A percentile compares a stretch with the other conserved stretches of the same genome.
These are phyloP conservation scores for Drosophila pandora DNA, from an alignment of 1,140 invertebrate species.

Conservation along the genomic window DNA sequence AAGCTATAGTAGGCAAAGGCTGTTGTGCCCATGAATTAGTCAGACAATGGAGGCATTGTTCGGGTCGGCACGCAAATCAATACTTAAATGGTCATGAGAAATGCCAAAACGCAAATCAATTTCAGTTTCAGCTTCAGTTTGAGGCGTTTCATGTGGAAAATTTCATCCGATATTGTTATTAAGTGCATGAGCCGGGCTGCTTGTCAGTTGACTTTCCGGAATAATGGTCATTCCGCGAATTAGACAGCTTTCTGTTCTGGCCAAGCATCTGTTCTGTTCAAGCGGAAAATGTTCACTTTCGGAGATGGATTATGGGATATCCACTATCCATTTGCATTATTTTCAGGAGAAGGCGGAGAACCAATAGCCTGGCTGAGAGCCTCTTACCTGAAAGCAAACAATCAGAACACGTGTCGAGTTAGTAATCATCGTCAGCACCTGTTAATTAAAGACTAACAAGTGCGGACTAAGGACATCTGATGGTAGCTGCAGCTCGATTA, in stretches of 20 bases:
- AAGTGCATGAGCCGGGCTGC: constrained; percentile 15
- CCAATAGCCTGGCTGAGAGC: too few species aligned
- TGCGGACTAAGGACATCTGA: constrained; percentile 3
- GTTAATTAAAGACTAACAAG: background rate
- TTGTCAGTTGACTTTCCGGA: constrained; percentile 5
- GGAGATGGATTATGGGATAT: too few species aligned
- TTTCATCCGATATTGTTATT: constrained; percentile 31
- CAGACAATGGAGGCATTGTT: constrained; percentile 26
- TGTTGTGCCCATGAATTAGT: constrained; percentile 11
- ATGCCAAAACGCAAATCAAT: constrained; percentile 40
- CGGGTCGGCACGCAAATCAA: constrained; percentile 22
- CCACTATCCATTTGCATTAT: background rate
- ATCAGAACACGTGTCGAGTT: constrained; percentile 13
- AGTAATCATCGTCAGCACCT: constrained; percentile 17
- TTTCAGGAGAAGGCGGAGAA: background rate
- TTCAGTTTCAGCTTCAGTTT: background rate
- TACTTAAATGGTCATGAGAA: constrained; percentile 22
- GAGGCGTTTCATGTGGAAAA: constrained; percentile 38
- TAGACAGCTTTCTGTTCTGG: background rate
- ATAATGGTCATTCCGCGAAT: background rate
- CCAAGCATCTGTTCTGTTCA: too few species aligned
- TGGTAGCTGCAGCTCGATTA: constrained; percentile 33
- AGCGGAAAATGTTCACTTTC: too few species aligned
- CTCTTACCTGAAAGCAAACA: constrained; percentile 33
- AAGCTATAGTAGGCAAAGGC: constrained; percentile 5